A percentile compares a stretch with the other conserved stretches of the same genome.
These are phyloP conservation scores for Scortum barcoo DNA, from an alignment of 2,113 vertebrate species.

Conservation along the genomic window DNA sequence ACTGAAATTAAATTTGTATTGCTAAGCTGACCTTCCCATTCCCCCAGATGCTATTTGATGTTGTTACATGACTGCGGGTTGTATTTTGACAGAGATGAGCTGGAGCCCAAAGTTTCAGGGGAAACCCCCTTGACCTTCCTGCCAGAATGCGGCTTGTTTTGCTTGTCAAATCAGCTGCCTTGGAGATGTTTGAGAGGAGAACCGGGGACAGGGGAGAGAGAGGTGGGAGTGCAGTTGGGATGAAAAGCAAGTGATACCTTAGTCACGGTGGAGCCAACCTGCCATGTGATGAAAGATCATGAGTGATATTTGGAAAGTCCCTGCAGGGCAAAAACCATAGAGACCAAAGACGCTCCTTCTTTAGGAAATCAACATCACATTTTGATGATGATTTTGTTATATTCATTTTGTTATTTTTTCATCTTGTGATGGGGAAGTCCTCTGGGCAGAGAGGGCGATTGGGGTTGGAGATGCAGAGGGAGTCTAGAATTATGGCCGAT, in stretches of 20 bases:
- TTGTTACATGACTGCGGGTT: slow-evolving; percentile 40
- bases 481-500: slow-evolving; percentile 84
- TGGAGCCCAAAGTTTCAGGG: slow-evolving; percentile 26
- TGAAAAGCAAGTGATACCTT: slow-evolving; percentile 55
- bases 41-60: slow-evolving; percentile 36
- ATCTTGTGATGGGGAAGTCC: slow-evolving; percentile 44
- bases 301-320: slow-evolving; percentile 68
- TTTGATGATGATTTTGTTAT: slow-evolving; percentile 52
- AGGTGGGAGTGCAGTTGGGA: slow-evolving; percentile 6
- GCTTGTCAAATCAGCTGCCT: slow-evolving; percentile 59
- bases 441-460: slow-evolving; percentile 64
- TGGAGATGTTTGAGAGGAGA: slow-evolving; percentile 49
- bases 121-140: slow-evolving; percentile 45
- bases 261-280: slow-evolving; percentile 42
- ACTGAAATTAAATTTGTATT: slow-evolving; percentile 32
- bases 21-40: slow-evolving; percentile 18
- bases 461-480: slow-evolving; percentile 78
- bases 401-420: slow-evolving; percentile 73
- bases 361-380: slow-evolving; percentile 41
- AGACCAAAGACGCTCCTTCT: slow-evolving; percentile 6
- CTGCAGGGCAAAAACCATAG: background rate
- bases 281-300: slow-evolving; percentile 57
- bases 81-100: slow-evolving; percentile 48
- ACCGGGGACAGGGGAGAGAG: slow-evolving; percentile 5
- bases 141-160: slow-evolving; percentile 59